Base-by-base conservation (phyloP, 1,140 invertebrate species). In the Lutraria rhynchaena region DNA sequence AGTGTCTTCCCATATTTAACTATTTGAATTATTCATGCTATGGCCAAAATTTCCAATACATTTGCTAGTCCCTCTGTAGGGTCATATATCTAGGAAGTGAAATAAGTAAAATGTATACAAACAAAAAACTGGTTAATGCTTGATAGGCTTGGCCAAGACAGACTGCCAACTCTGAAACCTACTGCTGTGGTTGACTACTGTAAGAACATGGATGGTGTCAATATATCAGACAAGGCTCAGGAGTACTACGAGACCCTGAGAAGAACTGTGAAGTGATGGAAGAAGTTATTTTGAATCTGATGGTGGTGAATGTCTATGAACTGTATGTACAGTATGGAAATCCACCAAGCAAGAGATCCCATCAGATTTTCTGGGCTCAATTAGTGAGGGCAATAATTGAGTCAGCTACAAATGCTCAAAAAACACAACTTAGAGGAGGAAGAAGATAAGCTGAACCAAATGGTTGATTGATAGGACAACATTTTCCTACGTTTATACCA, bases 181-280 rank as follows among this genome's bases (percentile, higher is more conserved):
- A 58, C 53, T 7, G 13, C 22, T 29, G 41, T 70, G 1, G 55
- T 46, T 7, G 51, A 58, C 19, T 70, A 80, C 33, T 67, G 61
- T 49, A 46, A 49, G 29, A 73, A 84, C 15, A 84, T 74, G 82
- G 69, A 70, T 3, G 82, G 82, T 27, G 77, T 74, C 17, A 77
- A 84, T 53, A 35, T 70, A 33, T 61, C 65, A 57, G 74, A 83
- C 51, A 74, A 83, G 33, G 9, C 75, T 1, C 37, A 63, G 11
- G 37, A 82, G 24, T 67, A 77, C 46, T 83, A 70, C 37, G 24
- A 44, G 19, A 19, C n/a, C 27, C n/a, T 81, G n/a, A 17, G 81
- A 31, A 63, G 49, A 31, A 57, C 49, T 57, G 29, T 83, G 1
- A 78, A 80, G 37, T 83, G 75, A 41, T 80, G 60, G 57, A 74